Evolutionary conservation across 2,888 invertebrate species (phyloP).

Genomic region (Petrolisthes manimaculis): DNA sequence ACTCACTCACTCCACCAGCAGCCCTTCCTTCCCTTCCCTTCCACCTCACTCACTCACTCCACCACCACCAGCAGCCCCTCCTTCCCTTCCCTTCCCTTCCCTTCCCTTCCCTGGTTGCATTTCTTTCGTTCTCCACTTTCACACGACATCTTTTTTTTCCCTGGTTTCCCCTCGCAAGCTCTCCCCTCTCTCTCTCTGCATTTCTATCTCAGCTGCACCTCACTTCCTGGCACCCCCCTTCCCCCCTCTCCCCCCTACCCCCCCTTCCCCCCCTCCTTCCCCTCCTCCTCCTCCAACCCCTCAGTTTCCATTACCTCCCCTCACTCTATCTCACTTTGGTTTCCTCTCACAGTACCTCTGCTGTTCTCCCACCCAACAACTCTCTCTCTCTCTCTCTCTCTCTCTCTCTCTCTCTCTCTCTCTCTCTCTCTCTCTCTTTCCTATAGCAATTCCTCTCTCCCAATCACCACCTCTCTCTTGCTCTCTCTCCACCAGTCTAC

Average conservation of each 20-base stretch:
- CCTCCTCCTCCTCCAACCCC: not conserved
- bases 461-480: not conserved
- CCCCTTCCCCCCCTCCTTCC: slow-evolving; percentile 8
- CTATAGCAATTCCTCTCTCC: slow-evolving; percentile 11
- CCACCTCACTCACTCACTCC: too few relatives aligned
- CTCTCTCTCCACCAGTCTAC: not conserved
- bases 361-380: not conserved
- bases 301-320: slow-evolving; percentile 15
- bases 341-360: not conserved
- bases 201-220: slow-evolving; percentile 19
- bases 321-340: not conserved
- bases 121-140: slow-evolving; percentile 17
- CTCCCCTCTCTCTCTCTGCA: slow-evolving; percentile 18
- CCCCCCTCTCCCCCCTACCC: slow-evolving; percentile 20
- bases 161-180: slow-evolving; percentile 1
- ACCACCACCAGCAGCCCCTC: not conserved
- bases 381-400: not conserved
- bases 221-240: slow-evolving; percentile 25
- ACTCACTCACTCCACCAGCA: not conserved
- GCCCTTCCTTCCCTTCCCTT: slow-evolving; percentile 1
- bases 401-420: slow-evolving; percentile 2
- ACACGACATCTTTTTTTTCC: slow-evolving; percentile 14
- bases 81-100: not conserved
- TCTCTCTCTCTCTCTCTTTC: slow-evolving; percentile 13
- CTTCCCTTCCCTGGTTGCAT: slow-evolving; percentile 6